Base-by-base conservation (phyloP, 2,888 invertebrate genomes). In the Arctia plantaginis region DNA sequence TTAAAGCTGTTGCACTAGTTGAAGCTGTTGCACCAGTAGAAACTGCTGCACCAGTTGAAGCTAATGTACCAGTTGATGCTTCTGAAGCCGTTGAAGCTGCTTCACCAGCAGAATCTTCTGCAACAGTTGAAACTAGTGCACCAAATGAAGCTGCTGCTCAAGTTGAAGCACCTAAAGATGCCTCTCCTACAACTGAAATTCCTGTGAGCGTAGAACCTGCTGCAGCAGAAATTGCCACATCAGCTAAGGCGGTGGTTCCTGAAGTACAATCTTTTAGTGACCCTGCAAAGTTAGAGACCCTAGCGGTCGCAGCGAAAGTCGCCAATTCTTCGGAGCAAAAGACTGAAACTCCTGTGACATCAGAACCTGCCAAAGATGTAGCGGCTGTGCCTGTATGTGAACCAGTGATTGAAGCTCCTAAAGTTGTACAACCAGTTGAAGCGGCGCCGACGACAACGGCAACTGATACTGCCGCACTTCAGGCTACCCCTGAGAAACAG, bases 401-500 rank as follows among this genome's bases (percentile, higher is more conserved):
- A 35, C 33, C 71, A 30, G 69, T 44, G 13, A 73, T 71, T 23
- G 75, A 78, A 64, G 70, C 75, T 3, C 70, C 80, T 41, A 75
- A 76, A 74, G 77, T 71, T 10, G 65, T 65, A n/a, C 67, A 72
- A 59, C 30, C 67, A 20, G 41, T 41, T 20, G 39, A 51, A 10
- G 23, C 62, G 33, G 33, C 27, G 3, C 66, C 47, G 41, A 7
- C 65, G 23, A 15, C 67, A 35, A 6, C 30, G 20, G 41, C 44
- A 62, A 7, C 62, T 6, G 39, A 55, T 10, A 47, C 27, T 68
- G 33, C 65, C 6, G 55, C 44, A 0, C 71, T 82, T 59, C 78
- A 75, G 64, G 78, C 79, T 30, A 83, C 88, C 59, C 87, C 90
- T 6, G 82, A 86, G 71, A 88, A 87, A 73, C 73, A 79, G 7